Conservation (phyloP, 2,888 invertebrate species). For the Amorpha juglandis region DNA sequence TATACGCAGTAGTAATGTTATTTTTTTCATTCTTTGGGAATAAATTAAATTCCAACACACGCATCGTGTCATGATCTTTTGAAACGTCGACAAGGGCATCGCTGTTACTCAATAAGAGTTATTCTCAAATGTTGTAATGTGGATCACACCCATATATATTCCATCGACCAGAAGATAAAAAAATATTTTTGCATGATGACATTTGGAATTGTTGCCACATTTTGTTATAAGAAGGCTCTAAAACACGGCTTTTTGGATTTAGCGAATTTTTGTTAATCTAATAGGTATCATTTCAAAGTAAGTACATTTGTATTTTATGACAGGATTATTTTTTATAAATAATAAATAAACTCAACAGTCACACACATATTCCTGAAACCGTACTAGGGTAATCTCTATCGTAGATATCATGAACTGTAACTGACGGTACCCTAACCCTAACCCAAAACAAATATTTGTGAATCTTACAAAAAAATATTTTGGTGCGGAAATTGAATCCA, state of each 20-base stretch:
- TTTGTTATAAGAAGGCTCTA: not conserved
- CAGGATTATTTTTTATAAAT: too few relatives aligned
- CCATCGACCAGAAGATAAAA: not conserved
- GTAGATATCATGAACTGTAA: too few relatives aligned
- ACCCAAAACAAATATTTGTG: too few relatives aligned
- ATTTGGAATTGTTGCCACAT: slow-evolving; percentile 10
- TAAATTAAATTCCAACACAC: not conserved
- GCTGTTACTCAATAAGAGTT: slow-evolving; percentile 25
- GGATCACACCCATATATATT: slow-evolving; percentile 34
- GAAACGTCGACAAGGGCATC: slow-evolving; percentile 23
- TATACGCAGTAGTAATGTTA: not conserved
- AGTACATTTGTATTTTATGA: not conserved
- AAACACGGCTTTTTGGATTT: not conserved
- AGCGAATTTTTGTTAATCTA: not conserved
- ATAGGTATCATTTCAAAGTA: not conserved
- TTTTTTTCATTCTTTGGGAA: not conserved
- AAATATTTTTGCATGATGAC: slow-evolving; percentile 19
- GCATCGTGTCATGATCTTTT: slow-evolving; percentile 4
- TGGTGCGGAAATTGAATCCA: too few relatives aligned
- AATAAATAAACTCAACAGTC: too few relatives aligned
- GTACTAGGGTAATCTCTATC: too few relatives aligned
- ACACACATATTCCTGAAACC: too few relatives aligned
- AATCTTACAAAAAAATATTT: too few relatives aligned
- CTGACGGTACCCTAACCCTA: too few relatives aligned
- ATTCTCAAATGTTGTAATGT: slow-evolving; percentile 39